Conservation (phyloP, 2,113 vertebrate genomes). For the Pseudorhombus dupliciocellatus region DNA sequence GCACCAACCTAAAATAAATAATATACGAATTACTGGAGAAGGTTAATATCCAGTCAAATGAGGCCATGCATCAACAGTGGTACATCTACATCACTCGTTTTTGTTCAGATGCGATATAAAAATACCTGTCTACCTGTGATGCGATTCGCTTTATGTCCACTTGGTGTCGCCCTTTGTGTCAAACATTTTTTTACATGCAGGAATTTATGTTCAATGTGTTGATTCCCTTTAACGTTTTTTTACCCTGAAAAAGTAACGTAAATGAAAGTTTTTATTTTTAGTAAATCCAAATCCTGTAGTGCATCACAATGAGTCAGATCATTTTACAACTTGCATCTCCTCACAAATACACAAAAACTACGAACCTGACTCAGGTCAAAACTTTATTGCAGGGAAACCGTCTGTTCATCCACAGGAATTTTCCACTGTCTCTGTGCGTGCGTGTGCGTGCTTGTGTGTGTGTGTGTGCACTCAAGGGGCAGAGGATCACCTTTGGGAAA, state of each 20-base stretch:
- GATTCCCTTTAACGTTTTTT: no score
- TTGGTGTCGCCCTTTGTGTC: slow-evolving; percentile 57
- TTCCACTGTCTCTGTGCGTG: slow-evolving; percentile 56
- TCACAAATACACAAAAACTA: background rate
- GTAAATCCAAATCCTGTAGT: background rate
- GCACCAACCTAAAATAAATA: background rate
- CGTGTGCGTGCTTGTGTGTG: background rate
- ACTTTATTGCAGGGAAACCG: slow-evolving; percentile 25
- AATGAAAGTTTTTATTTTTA: background rate
- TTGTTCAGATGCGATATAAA: background rate
- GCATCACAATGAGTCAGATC: background rate
- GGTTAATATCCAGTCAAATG: background rate
- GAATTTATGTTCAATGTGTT: background rate
- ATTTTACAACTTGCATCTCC: background rate
- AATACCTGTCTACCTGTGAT: background rate
- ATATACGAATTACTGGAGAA: rapidly evolving
- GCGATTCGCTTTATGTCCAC: slow-evolving; percentile 47
- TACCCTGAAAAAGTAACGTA: no score
- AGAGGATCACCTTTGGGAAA: slow-evolving; percentile 56
- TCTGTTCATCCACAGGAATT: slow-evolving; percentile 64
- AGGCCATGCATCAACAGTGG: background rate
- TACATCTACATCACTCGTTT: background rate
- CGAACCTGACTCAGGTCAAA: background rate
- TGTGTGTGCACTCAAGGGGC: slow-evolving; percentile 9
- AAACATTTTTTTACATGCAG: background rate